Evolutionary conservation across 2,888 invertebrate species (phyloP).

Genomic region (Diaprepes abbreviatus): DNA sequence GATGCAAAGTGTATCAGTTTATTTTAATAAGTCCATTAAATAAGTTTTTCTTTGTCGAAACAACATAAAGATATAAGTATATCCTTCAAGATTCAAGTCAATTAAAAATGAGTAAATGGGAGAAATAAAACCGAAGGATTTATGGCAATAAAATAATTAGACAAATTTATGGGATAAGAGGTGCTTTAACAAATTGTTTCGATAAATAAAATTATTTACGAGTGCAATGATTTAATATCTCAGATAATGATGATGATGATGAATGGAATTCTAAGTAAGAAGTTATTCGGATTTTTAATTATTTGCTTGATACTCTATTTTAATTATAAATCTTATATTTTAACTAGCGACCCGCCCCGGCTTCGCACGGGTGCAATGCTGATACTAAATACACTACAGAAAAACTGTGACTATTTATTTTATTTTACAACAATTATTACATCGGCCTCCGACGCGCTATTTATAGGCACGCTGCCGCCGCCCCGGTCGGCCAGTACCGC

Average conservation of each 20-base stretch:
- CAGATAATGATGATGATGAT: background rate
- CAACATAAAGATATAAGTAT: constrained; percentile 17
- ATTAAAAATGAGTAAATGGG: constrained; percentile 8
- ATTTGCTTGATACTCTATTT: no score
- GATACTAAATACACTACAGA: no score
- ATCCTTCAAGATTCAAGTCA: constrained; percentile 3
- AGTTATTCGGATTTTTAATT: no score
- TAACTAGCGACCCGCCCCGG: no score
- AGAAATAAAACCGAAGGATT: constrained; percentile 5
- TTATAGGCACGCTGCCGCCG: no score
- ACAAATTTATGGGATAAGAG: constrained; percentile 7
- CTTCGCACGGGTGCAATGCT: no score
- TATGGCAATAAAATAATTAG: constrained; percentile 12
- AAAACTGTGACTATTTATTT: no score
- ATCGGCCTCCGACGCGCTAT: no score
- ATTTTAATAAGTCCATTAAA: constrained; percentile 6
- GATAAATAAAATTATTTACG: background rate
- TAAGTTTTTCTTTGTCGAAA: background rate
- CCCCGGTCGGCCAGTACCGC: no score
- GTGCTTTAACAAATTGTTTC: constrained; percentile 7
- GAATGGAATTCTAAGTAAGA: no score
- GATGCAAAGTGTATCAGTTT: constrained; percentile 8
- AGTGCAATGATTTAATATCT: background rate
- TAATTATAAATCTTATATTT: no score
- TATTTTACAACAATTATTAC: no score